A percentile compares a stretch with the other conserved stretches of the same genome.
These are phyloP conservation scores for Epistrophe eligans DNA, from an alignment of 2,888 invertebrate genomes.

Conservation along the genomic window DNA sequence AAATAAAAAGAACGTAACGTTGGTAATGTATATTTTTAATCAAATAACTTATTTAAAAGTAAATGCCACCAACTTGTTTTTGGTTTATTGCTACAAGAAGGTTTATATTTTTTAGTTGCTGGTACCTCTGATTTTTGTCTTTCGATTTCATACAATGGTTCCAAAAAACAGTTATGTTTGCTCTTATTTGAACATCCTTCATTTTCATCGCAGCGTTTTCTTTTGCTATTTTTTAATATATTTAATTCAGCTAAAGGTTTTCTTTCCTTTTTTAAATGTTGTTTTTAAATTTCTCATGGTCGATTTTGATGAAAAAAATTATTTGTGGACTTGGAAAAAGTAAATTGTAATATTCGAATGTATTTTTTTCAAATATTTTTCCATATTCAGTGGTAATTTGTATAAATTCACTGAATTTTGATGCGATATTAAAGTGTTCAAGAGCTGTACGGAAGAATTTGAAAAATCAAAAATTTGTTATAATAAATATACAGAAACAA, in stretches of 20 bases:
- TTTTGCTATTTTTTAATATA: conserved; percentile 1
- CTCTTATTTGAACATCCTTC: conserved; percentile 77
- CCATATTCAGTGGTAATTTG: conserved; percentile 79
- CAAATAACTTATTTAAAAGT: conserved; percentile 18
- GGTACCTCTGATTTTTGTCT: not conserved
- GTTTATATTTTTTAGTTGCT: not conserved
- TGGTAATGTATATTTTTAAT: not conserved
- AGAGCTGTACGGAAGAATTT: conserved; percentile 57
- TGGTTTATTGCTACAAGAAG: not conserved
- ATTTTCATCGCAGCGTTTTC: not conserved
- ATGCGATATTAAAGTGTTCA: conserved; percentile 77
- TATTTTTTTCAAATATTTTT: conserved; percentile 79
- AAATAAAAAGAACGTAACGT: too few species aligned
- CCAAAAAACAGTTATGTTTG: conserved; percentile 81
- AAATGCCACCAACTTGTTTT: not conserved
- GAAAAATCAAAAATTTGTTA: not conserved
- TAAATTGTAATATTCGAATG: conserved; percentile 80
- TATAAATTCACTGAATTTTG: conserved; percentile 76
- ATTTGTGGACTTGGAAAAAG: conserved; percentile 81
- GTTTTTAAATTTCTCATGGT: conserved; percentile 71
- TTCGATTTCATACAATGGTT: conserved; percentile 75
- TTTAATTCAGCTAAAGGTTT: conserved; percentile 18
- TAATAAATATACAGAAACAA: not conserved
- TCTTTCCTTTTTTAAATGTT: not conserved
- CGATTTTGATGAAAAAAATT: conserved; percentile 79